Conservation (phyloP, 2,797 vertebrate genomes). For the Alosa sapidissima region DNA sequence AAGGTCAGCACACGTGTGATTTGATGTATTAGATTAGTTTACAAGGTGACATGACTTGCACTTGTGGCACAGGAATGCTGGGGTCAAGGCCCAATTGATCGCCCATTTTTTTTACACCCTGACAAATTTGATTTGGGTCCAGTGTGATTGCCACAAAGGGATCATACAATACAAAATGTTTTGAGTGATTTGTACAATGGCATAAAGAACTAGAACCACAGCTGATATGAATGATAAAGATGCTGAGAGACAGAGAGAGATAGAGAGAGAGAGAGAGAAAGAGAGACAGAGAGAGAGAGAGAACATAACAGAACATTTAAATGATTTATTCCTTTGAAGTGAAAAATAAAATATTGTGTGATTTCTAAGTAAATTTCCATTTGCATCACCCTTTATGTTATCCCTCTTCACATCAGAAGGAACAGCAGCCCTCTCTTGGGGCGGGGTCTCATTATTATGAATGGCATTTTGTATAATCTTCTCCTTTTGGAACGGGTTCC, state of each 20-base stretch:
- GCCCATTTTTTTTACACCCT: neutral
- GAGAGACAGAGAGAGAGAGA: neutral
- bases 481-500: slow-evolving; percentile 45
- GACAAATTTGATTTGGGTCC: slow-evolving; percentile 4
- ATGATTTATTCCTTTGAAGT: slow-evolving; percentile 7
- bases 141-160: neutral
- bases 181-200: neutral
- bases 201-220: neutral
- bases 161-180: neutral
- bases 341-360: slow-evolving; percentile 33
- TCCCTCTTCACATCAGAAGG: slow-evolving; percentile 47
- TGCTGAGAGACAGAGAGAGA: neutral
- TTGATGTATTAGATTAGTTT: slow-evolving; percentile 41
- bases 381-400: slow-evolving; percentile 46
- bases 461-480: slow-evolving; percentile 52
- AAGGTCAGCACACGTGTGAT: slow-evolving; percentile 35
- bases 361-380: slow-evolving; percentile 22
- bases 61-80: neutral
- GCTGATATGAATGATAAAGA: neutral
- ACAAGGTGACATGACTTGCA: slow-evolving; percentile 31
- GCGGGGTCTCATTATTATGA: slow-evolving; percentile 51
- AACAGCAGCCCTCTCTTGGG: slow-evolving; percentile 18
- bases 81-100: neutral
- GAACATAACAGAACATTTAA: neutral
- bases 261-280: neutral